Evolutionary conservation across 1,140 invertebrate species (phyloP), one percentile per base, ranked within the genome.

Genomic region (Oryzaephilus surinamensis): DNA sequence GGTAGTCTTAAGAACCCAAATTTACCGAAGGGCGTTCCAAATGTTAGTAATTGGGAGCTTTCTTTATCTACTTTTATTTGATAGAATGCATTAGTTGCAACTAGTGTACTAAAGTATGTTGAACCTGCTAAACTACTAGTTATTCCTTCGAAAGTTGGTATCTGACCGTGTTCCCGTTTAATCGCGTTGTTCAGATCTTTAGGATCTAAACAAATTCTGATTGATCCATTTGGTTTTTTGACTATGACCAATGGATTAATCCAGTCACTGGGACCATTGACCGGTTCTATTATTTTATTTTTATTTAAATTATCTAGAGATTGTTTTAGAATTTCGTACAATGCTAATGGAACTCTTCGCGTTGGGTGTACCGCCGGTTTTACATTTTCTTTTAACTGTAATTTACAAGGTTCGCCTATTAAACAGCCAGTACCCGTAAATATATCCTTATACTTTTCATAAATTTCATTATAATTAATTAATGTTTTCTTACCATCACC

Each of bases 261-360:
- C 64, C 65, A 71, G 15, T 58, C 54, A 6, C 45, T 51, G 2
- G 50, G 49, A 32, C 51, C 40, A 30, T 51, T 43, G 15, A 60
- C 51, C 43, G 51, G 44, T 21, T 38, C 29, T 15, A 65, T 52
- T 13, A 63, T 45, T 6, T 38, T 46, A 13, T 36, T 26, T 20
- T 30, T 16, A 11, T 40, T 39, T 41, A 62, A 26, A 12, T 46
- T 38, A 27, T 52, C 41, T 11, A 63, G 47, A 45, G 36, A 38
- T 38, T 50, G 35, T 41, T 50, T 55, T 23, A 58, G 23, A 30
- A 39, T 43, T 7, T 50, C 35, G 7, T 37, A 32, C 11, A 59
- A 23, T 10, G 45, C 36, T 24, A 54, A 32, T 30, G 55, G 55
- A 32, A 54, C 39, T 38, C 46, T 44, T 32, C 51, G 21, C 8